Evolutionary conservation across 2,797 vertebrate species (phyloP).

Genomic region (Acanthiza pusilla): DNA sequence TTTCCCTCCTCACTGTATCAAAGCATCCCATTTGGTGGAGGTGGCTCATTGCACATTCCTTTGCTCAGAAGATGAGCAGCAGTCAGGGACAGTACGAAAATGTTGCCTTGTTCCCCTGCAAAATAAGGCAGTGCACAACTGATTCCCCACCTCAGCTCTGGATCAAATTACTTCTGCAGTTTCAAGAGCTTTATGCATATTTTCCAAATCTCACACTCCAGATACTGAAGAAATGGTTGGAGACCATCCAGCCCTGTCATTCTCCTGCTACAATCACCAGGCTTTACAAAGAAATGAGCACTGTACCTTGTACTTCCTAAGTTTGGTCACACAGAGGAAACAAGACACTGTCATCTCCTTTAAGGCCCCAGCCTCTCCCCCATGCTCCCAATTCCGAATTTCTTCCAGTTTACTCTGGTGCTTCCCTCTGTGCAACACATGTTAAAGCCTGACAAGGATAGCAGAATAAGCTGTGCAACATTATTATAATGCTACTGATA

Average conservation of each 20-base stretch:
- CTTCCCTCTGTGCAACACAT: not conserved
- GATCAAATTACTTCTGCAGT: not conserved
- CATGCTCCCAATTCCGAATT: not conserved
- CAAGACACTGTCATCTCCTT: not conserved
- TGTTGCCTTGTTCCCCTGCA: not conserved
- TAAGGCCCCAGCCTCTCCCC: not conserved
- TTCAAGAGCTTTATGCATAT: not conserved
- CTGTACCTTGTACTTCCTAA: not conserved
- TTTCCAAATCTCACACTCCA: not conserved
- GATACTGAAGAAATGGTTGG: not conserved
- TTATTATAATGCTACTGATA: not conserved
- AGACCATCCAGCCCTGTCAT: not conserved
- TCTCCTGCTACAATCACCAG: not conserved
- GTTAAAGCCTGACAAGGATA: not conserved
- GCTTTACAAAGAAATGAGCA: not conserved
- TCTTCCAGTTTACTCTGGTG: not conserved
- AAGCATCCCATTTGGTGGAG: not conserved
- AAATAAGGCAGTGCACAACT: not conserved
- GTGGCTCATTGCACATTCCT: rapidly evolving
- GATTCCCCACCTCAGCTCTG: not conserved
- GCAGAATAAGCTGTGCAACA: not conserved
- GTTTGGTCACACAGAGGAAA: not conserved
- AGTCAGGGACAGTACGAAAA: not conserved
- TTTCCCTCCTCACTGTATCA: not conserved
- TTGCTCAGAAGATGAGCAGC: not conserved